Base-by-base conservation (phyloP, 1,140 invertebrate genomes). In the Macrostomum lignano region DNA sequence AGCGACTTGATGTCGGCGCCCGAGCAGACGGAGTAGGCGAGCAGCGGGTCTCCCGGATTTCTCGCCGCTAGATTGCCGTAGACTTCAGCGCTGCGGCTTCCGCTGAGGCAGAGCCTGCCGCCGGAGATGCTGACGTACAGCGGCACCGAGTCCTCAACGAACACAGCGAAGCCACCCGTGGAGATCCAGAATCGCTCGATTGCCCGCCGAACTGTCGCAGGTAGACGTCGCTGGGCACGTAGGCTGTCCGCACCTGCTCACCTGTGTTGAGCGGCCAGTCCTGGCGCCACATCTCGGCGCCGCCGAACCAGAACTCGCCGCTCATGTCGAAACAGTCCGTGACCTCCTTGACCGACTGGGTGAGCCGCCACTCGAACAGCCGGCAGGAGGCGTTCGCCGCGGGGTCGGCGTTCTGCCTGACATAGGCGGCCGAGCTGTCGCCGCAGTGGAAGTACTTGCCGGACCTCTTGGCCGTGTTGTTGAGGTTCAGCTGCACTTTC, bases 261-360 rank as follows among this genome's bases (percentile, higher is more conserved):
- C 36, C 40, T n/a, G 42, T 38, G 11, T 47, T 38, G n/a, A 63
- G 40, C 1, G 60, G 61, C 58, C 60, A 62, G 13, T 44, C 38
- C 31, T 62, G 58, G 0, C 31, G 36, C 7, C 43, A 46, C 7
- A 52, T 39, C 33, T 54, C 47, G 0, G 52, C 50, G 3, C 61
- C 58, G 3, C 50, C 50, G 36, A 44, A 52, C 50, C 50, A 52
- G 17, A 40, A 42, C 14, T 38, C 40, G n/a, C 38, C 32, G 7
- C 36, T 31, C 10, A 49, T 10, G 9, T 39, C 26, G 21, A 46
- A 40, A 24, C 48, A 49, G 34, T 49, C 45, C n/a, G n/a, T n/a
- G n/a, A n/a, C n/a, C n/a, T n/a, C n/a, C n/a, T n/a, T n/a, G n/a
- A n/a, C n/a, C n/a, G n/a, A n/a, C n/a, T n/a, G n/a, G n/a, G n/a